Evolutionary conservation across 1,140 invertebrate genomes (phyloP), one percentile per base, ranked within the genome.

Genomic region (Lineus longissimus): DNA sequence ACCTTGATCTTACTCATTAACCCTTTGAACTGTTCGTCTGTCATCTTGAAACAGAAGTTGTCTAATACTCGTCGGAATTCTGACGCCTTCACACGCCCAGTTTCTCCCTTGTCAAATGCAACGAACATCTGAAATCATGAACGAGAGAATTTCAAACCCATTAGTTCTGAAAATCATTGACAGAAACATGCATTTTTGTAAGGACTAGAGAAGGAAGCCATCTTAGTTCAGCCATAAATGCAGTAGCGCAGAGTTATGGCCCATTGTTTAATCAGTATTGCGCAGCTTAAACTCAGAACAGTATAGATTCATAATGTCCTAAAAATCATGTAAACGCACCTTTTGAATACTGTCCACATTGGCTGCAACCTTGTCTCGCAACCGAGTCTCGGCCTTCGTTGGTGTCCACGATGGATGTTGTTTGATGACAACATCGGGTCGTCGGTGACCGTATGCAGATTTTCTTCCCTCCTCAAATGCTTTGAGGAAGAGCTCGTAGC

Each of bases 391-490:
- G 15, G 76, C 76, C 25, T 77, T 69, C 19, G 70, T 63, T 40
- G 72, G 70, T 33, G 57, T 66, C 9, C 78, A 29, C 33, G 71
- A 61, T 19, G 62, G 55, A 55, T 71, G 67, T 62, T 77, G 65
- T 56, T 71, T 65, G 41, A 76, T 68, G 9, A 61, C 57, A 33
- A 73, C 63, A n/a, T 64, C 67, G 9, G 65, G 61, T 47, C 59
- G 51, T 51, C 62, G 45, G 0, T 60, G 55, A n/a, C 70, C 73
- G 61, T 77, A 80, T 55, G 69, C 73, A 4, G 73, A 74, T 45
- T 74, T 73, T 17, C 73, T 63, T 2, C 78, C 78, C 61, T 80
- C 78, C 58, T 80, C 74, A 72, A 80, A 80, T 15, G 75, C 78
- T 31, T 67, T 64, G 57, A 80, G 64, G 59, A 80, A 80, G 31